Base-by-base conservation (phyloP, 2,113 vertebrate species). In the Triplophysa dalaica region DNA sequence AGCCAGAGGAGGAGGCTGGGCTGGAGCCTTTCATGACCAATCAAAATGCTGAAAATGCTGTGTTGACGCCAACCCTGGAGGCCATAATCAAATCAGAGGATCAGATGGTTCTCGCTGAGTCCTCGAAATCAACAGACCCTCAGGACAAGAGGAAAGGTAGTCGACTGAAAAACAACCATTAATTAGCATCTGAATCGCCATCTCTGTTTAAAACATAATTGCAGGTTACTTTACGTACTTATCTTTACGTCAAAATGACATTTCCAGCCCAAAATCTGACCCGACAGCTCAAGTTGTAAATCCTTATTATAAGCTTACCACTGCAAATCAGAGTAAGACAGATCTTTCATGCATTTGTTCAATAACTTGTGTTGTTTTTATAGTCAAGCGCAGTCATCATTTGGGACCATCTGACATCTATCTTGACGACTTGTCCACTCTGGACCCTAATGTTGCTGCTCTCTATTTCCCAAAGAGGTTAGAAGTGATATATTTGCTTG, bases 401-500 rank as follows among this genome's bases (percentile, higher is more conserved):
- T 87, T 94, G 64, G 92, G 90, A 64, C 94, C 94, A 16, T 89
- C 92, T 45, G 95, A 91, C 21, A 91, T 95, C 90, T 95, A 96
- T 82, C 83, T 95, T 77, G 95, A 96, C 6, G 95, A 95, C 29
- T 85, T 95, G 38, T 87, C 92, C 3, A 90, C 79, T 10, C 89
- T 93, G 48, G 90, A 95, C 19, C 92, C 94, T 7, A 89, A 94
- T 54, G 88, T 93, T 1, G 92, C 93, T 45, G 92, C 94, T 8
- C 92, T 94, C 14, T 95, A 92, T 90, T 95, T 98, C 82, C 92
- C 93, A 0, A 92, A 92, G 78, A 96, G 93, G 97, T 99, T 81
- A 83, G 68, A 74, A 13, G 38, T 45, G 13, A 69, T 29, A 12
- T 17, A 22, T 8, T 19, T 21, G 19, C 12, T 16, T 8, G 26